Percentiles rank a stretch among this genome's conserved stretches.
These are phyloP conservation scores for Palaemon carinicauda DNA, from an alignment of 1,140 invertebrate genomes.

Conservation along the genomic window DNA sequence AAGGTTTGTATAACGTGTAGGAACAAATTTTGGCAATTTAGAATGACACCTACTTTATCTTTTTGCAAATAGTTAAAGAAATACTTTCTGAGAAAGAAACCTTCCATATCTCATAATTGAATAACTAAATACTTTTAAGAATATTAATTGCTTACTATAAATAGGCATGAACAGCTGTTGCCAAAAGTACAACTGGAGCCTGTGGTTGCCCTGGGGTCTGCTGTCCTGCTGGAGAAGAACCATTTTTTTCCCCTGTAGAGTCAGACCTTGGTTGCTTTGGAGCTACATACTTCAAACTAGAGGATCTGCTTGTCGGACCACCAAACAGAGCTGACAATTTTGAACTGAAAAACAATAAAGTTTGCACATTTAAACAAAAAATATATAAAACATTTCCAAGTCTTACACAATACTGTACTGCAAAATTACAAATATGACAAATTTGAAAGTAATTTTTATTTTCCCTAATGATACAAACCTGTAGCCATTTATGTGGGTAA, in stretches of 20 bases:
- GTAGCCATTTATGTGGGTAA: no score
- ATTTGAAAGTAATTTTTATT: no score
- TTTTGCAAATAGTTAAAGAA: no score
- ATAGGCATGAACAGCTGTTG: conserved; percentile 14
- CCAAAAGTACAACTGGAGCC: neutral
- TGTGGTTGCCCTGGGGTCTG: neutral
- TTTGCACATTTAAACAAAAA: neutral
- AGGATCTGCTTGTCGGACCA: neutral
- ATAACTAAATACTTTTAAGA: neutral
- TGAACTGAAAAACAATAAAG: neutral
- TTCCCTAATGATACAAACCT: no score
- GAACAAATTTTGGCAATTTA: no score
- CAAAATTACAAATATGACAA: no score
- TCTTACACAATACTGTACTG: no score
- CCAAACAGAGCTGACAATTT: conserved; percentile 23
- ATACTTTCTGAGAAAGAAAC: no score
- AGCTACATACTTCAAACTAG: conserved; percentile 26
- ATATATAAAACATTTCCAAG: no score
- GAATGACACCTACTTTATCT: no score
- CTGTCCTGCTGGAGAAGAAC: neutral
- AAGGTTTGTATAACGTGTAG: no score
- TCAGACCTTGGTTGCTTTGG: conserved; percentile 26
- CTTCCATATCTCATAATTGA: no score
- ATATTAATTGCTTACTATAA: neutral
- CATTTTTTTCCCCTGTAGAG: neutral